phyloP scores from a whole-genome alignment of 2,113 vertebrate species.

The Bubalus kerabau region DNA sequence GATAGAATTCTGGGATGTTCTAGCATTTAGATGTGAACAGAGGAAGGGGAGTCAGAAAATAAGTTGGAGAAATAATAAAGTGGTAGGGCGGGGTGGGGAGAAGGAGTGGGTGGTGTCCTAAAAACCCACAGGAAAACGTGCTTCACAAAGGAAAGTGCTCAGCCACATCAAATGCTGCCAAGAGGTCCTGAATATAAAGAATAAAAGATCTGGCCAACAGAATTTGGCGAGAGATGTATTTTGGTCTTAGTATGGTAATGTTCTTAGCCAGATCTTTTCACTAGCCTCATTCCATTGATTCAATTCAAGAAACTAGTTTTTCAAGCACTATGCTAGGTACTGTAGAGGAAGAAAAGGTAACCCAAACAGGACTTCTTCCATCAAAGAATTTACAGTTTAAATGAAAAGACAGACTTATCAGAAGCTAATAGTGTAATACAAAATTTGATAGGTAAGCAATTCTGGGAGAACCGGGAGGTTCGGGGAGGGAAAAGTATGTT shows the following conservation, averaged over 20 bases:
- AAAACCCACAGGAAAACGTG: not conserved
- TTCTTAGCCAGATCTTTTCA: not conserved
- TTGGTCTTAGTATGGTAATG: not conserved
- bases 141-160: not conserved
- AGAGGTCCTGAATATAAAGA: not conserved
- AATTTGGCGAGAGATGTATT: not conserved
- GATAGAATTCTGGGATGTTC: not conserved
- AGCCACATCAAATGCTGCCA: not conserved
- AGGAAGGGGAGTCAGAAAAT: not conserved
- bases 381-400: not conserved
- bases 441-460: not conserved
- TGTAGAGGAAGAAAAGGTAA: not conserved
- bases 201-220: not conserved
- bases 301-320: not conserved
- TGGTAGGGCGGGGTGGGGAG: fast-evolving
- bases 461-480: not conserved
- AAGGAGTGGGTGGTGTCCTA: not conserved
- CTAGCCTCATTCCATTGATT: not conserved
- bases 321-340: not conserved
- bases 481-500: not conserved
- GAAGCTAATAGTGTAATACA: not conserved
- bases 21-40: not conserved
- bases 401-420: not conserved
- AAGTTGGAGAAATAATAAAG: not conserved
- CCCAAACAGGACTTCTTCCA: not conserved